A percentile compares a stretch with the other conserved stretches of the same genome.
These are phyloP conservation scores for Capitulum mitella DNA, from an alignment of 2,888 invertebrate genomes.

Conservation along the genomic window DNA sequence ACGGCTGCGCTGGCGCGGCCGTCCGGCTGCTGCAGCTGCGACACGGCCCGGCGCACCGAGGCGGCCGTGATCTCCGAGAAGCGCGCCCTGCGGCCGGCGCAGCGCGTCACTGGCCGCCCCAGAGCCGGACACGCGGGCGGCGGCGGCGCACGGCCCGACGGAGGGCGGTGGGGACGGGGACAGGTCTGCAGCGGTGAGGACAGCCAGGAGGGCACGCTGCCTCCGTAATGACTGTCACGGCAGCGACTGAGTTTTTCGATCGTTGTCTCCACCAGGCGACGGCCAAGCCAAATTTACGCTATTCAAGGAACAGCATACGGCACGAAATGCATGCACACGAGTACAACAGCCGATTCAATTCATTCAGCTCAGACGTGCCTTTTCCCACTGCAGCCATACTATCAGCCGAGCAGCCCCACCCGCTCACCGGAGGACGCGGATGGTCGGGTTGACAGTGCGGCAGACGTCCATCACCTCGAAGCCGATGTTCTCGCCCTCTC, in stretches of 20 bases:
- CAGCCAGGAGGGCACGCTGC: not conserved
- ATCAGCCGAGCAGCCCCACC: not conserved
- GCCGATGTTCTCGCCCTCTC: slow-evolving; percentile 98
- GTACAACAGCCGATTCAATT: no score
- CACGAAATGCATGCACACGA: no score
- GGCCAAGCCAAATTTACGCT: no score
- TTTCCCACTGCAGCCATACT: no score
- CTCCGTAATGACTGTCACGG: no score
- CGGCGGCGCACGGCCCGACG: not conserved
- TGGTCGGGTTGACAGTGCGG: slow-evolving; percentile 62
- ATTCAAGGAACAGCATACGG: no score
- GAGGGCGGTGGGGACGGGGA: no score
- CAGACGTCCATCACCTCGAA: slow-evolving; percentile 93
- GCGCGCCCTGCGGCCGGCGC: slow-evolving; percentile 57
- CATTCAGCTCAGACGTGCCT: no score
- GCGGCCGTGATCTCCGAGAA: slow-evolving; percentile 93
- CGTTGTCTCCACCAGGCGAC: no score
- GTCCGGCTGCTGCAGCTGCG: slow-evolving; percentile 70
- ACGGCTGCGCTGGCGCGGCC: slow-evolving; percentile 80
- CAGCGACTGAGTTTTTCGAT: no score
- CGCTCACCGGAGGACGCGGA: slow-evolving; percentile 31
- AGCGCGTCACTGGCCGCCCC: not conserved
- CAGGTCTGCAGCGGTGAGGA: not conserved
- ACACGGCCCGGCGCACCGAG: slow-evolving; percentile 72
- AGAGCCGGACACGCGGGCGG: not conserved